Evolutionary conservation across 30 jellyfish, hydroid and myxozoan genomes (phyloP), one percentile per base, ranked within the genome.

Genomic region (Cassiopea andromeda): DNA sequence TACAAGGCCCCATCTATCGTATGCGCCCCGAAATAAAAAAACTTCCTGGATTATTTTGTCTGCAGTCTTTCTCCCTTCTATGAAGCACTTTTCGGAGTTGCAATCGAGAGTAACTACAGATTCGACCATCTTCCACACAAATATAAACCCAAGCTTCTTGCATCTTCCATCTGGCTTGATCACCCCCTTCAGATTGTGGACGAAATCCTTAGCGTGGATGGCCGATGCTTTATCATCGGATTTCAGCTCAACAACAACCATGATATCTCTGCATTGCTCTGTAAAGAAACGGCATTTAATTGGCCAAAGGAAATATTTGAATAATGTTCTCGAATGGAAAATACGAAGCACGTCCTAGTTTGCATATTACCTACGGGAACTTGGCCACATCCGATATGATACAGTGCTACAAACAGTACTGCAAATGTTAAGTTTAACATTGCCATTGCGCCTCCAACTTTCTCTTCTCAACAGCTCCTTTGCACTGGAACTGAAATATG

Each of bases 251-350:
- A 84, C n/a, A 16, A 84, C 85, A 58, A 73, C 85, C 66, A 69
- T 69, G 61, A 71, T 69, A 59, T 84, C 92, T 54, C 85, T 82
- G 91, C 83, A 67, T 46, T 46, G 70, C 76, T 75, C 69, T 75
- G 84, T 75, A 75, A 46, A 44, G 19, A 12, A 73, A 27, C 14
- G 19, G 79, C 47, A 69, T n/a, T 59, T 16, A 59, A 59, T 59
- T 59, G 16, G 10, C 70, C 16, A 59, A 59, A 7, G 70, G 70
- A 59, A 16, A 7, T 9, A 66, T 15, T 66, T 66, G 27, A 66
- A 19, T 19, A 2, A 15, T 66, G 15, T 4, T 14, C 15, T 15
- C 45, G 15, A 66, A 15, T 66, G 8, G 75, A 66, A 66, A 66
- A 14, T 27, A 1, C 19, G 54, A 49, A 3, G 17, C 19, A 17